Evolutionary conservation across 2,888 invertebrate species (phyloP).

Genomic region (Thera britannica): DNA sequence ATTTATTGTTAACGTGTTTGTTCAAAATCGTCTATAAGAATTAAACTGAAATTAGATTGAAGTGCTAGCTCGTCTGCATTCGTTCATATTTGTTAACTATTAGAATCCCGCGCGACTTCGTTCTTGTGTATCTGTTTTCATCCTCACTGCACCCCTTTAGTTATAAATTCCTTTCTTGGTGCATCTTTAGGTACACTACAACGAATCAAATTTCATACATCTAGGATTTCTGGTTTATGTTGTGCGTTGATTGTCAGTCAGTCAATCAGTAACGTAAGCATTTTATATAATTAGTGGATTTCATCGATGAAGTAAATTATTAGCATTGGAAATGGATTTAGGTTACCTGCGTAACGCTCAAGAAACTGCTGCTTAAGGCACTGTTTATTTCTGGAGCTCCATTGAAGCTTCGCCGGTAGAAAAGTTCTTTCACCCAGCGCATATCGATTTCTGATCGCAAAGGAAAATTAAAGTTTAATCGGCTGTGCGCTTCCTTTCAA

Average conservation of each 20-base stretch:
- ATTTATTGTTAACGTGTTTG: conserved; percentile 47
- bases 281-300: too few species aligned
- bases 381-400: conserved; percentile 29
- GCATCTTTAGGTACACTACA: too few species aligned
- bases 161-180: too few species aligned
- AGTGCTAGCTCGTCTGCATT: too few species aligned
- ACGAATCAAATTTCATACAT: too few species aligned
- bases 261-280: too few species aligned
- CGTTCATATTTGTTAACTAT: too few species aligned
- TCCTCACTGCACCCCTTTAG: too few species aligned
- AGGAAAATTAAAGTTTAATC: conserved; percentile 27
- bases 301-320: neutral
- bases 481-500: conserved; percentile 10
- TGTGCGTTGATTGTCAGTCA: too few species aligned
- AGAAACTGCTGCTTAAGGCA: neutral
- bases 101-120: too few species aligned
- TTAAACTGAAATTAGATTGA: neutral
- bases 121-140: too few species aligned
- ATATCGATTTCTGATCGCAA: conserved; percentile 35
- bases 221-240: too few species aligned
- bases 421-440: conserved; percentile 34
- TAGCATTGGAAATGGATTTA: neutral
- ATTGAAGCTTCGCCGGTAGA: conserved; percentile 21
- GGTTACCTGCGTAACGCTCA: neutral
- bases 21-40: conserved; percentile 35